phyloP scores from a whole-genome alignment of 2,888 invertebrate genomes.

The Amphipyra berbera region DNA sequence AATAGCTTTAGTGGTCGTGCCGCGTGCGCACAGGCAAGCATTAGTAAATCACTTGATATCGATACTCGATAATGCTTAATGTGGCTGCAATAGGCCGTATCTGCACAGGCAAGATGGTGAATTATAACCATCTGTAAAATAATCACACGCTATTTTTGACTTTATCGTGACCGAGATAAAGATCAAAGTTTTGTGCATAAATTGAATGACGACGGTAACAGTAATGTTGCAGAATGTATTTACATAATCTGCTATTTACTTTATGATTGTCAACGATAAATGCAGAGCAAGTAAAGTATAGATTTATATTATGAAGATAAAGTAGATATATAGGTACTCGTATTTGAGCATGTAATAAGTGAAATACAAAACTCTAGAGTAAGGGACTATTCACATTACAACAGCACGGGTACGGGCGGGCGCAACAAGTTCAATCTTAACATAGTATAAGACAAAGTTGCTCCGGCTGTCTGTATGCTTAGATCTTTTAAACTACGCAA shows the following conservation, averaged over 20 bases:
- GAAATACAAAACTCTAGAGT: too few relatives aligned
- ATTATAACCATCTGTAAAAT: slow-evolving; percentile 46
- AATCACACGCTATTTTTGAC: slow-evolving; percentile 36
- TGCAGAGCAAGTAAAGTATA: slow-evolving; percentile 24
- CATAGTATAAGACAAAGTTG: too few relatives aligned
- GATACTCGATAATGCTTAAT: slow-evolving; percentile 68
- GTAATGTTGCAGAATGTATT: slow-evolving; percentile 37
- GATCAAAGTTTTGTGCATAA: slow-evolving; percentile 34
- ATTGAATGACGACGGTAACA: slow-evolving; percentile 15
- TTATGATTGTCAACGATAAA: slow-evolving; percentile 51
- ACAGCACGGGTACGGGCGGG: too few relatives aligned
- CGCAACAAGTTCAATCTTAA: too few relatives aligned
- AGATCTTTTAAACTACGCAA: too few relatives aligned
- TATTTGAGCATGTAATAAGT: not conserved
- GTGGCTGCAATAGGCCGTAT: slow-evolving; percentile 63
- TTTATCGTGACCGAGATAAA: slow-evolving; percentile 39
- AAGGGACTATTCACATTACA: too few relatives aligned
- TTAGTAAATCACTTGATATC: slow-evolving; percentile 71
- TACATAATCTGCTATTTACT: slow-evolving; percentile 43
- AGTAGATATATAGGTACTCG: slow-evolving; percentile 8
- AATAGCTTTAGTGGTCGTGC: slow-evolving; percentile 50
- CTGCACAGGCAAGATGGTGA: slow-evolving; percentile 45
- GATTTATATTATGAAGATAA: slow-evolving; percentile 32
- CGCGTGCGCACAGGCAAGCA: slow-evolving; percentile 62
- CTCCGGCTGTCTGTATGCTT: too few relatives aligned